phyloP scores from a whole-genome alignment of 2,113 vertebrate genomes.

The Austrofundulus limnaeus region DNA sequence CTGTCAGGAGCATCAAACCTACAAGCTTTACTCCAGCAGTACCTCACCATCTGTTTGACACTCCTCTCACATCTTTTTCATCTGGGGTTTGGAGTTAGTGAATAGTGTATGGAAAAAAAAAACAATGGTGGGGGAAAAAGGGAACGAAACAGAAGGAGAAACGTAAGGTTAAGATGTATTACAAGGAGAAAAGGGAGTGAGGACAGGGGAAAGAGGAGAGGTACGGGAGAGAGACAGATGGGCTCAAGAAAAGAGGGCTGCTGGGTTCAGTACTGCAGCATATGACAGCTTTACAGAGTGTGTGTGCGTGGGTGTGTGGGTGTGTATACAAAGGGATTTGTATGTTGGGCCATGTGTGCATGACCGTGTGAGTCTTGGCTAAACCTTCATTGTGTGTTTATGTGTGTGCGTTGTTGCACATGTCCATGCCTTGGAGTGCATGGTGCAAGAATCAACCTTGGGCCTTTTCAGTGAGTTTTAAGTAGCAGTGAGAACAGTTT shows the following conservation, averaged over 20 bases:
- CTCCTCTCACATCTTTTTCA: constrained; percentile 24
- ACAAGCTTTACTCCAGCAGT: constrained; percentile 20
- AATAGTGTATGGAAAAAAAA: not conserved
- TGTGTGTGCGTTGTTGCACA: constrained; percentile 12
- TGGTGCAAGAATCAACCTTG: constrained; percentile 65
- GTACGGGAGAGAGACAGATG: constrained; percentile 62
- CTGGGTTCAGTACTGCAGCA: constrained; percentile 70
- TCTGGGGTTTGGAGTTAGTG: constrained; percentile 14
- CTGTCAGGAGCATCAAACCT: constrained; percentile 44
- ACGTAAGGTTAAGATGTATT: constrained; percentile 33
- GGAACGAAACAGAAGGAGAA: not conserved
- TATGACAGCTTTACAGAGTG: constrained; percentile 64
- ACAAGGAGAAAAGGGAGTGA: constrained; percentile 32
- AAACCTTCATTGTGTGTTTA: constrained; percentile 7
- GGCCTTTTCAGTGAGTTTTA: constrained; percentile 45
- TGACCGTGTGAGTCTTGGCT: constrained; percentile 23
- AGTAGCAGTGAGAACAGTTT: constrained; percentile 51
- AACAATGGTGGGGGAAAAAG: not conserved
- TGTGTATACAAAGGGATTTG: constrained; percentile 5
- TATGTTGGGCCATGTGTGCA: constrained; percentile 14
- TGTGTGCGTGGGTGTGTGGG: constrained; percentile 1
- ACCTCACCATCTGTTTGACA: constrained; percentile 51
- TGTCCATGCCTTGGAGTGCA: constrained; percentile 46
- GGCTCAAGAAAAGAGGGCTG: constrained; percentile 58
- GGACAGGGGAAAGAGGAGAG: constrained; percentile 9